These are phyloP conservation scores for Drosophila macrothrix DNA, from an alignment of 2,888 invertebrate species.

Conservation along the genomic window DNA sequence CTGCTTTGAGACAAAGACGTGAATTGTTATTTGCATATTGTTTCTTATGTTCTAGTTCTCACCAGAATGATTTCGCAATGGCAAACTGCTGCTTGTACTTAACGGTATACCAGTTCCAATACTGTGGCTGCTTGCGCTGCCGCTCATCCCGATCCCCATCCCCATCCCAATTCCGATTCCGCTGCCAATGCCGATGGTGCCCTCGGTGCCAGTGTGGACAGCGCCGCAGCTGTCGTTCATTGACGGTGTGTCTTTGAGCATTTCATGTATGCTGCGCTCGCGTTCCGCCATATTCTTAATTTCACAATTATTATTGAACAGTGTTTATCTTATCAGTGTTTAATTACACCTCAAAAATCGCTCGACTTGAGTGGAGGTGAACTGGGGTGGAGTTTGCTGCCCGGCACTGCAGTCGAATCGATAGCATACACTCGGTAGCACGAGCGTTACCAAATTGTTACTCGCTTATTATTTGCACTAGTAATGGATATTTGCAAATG, in stretches of 20 bases:
- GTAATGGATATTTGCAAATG: slow-evolving; percentile 6
- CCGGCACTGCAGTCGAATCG: slow-evolving; percentile 3
- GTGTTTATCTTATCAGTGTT: slow-evolving; percentile 29
- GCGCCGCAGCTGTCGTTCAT: slow-evolving; percentile 91
- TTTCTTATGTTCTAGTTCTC: slow-evolving; percentile 46
- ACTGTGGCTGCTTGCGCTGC: slow-evolving; percentile 60
- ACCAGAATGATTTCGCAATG: slow-evolving; percentile 90
- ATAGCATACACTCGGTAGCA: slow-evolving; percentile 11
- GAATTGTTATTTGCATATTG: slow-evolving; percentile 1
- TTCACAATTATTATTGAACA: not conserved
- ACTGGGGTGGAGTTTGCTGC: not conserved
- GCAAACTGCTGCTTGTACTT: slow-evolving; percentile 89
- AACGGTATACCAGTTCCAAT: slow-evolving; percentile 86
- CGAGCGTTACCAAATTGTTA: slow-evolving; percentile 8
- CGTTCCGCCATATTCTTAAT: slow-evolving; percentile 74
- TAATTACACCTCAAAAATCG: slow-evolving; percentile 50
- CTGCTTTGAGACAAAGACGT: slow-evolving; percentile 49
- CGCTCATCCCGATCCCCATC: slow-evolving; percentile 55
- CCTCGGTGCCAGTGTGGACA: slow-evolving; percentile 91
- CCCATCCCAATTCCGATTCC: slow-evolving; percentile 37
- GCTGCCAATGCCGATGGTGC: slow-evolving; percentile 35
- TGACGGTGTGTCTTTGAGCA: slow-evolving; percentile 93
- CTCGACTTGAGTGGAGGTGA: slow-evolving; percentile 20
- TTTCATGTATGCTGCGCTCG: slow-evolving; percentile 90
- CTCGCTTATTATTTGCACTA: slow-evolving; percentile 1